phyloP scores from a whole-genome alignment of 1,140 invertebrate species.

The Drosophila pseudoananassae region DNA sequence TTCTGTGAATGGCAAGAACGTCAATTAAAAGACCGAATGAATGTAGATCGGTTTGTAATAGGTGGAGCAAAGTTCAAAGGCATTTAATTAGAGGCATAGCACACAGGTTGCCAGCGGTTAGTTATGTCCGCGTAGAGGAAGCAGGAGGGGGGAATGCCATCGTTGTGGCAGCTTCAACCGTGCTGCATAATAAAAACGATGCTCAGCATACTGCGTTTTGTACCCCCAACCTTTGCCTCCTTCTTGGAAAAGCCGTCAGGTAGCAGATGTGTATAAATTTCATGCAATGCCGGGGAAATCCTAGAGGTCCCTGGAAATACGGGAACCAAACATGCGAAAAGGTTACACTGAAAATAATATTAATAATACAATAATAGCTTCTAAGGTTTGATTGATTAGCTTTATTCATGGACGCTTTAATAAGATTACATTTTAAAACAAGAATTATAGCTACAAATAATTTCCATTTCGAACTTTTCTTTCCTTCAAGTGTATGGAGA shows the following conservation, averaged over 20 bases:
- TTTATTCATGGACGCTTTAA: too few species aligned
- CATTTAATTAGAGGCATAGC: slow-evolving; percentile 50
- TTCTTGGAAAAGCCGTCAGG: slow-evolving; percentile 10
- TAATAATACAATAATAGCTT: too few species aligned
- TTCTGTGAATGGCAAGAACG: slow-evolving; percentile 10
- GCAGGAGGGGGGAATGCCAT: too few species aligned
- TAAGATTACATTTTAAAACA: too few species aligned
- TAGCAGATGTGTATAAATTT: slow-evolving; percentile 52
- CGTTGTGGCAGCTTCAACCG: slow-evolving; percentile 1
- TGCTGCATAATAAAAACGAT: slow-evolving; percentile 46
- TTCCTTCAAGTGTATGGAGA: slow-evolving; percentile 12
- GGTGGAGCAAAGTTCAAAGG: slow-evolving; percentile 31
- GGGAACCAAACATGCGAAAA: slow-evolving; percentile 65
- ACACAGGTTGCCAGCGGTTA: slow-evolving; percentile 23
- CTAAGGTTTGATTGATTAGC: too few species aligned
- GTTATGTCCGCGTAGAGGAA: slow-evolving; percentile 14
- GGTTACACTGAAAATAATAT: slow-evolving; percentile 7
- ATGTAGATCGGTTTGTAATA: slow-evolving; percentile 25
- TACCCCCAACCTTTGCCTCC: background rate
- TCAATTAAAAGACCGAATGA: slow-evolving; percentile 39
- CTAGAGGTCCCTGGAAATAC: slow-evolving; percentile 62
- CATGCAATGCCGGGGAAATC: slow-evolving; percentile 44
- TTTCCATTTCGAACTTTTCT: background rate
- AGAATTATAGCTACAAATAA: too few species aligned
- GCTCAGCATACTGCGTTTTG: slow-evolving; percentile 35